These are phyloP conservation scores for Leptobrachium ailaonicum DNA, from an alignment of 2,113 vertebrate species.

Conservation along the genomic window DNA sequence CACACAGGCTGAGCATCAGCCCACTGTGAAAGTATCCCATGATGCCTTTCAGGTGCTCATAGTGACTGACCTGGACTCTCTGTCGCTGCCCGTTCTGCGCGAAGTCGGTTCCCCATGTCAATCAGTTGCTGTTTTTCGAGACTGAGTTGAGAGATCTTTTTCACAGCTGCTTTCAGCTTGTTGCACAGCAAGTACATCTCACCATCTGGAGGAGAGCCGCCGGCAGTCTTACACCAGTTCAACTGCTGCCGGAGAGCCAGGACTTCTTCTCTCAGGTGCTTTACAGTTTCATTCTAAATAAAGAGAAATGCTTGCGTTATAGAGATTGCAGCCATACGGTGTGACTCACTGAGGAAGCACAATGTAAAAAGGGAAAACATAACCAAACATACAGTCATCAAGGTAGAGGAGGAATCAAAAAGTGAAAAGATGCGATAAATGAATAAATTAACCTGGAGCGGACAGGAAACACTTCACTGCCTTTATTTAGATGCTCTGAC, in stretches of 20 bases:
- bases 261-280: constrained; percentile 55
- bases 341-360: too few species aligned
- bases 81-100: constrained; percentile 62
- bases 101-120: constrained; percentile 81
- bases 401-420: too few species aligned
- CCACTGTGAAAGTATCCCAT: neutral
- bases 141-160: constrained; percentile 69
- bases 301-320: neutral
- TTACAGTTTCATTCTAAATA: constrained; percentile 14
- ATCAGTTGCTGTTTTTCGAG: constrained; percentile 82
- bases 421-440: too few species aligned
- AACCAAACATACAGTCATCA: too few species aligned
- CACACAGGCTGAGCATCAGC: neutral
- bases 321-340: too few species aligned
- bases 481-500: too few species aligned
- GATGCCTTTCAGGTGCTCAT: neutral
- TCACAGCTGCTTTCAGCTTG: constrained; percentile 75
- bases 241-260: constrained; percentile 53
- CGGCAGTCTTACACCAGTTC: neutral
- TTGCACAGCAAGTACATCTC: constrained; percentile 52
- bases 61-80: constrained; percentile 46
- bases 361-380: too few species aligned
- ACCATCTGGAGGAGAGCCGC: neutral
- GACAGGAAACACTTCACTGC: too few species aligned
- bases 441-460: too few species aligned